These are phyloP conservation scores for Clangula hyemalis DNA, from an alignment of 2,797 vertebrate genomes.

Conservation along the genomic window DNA sequence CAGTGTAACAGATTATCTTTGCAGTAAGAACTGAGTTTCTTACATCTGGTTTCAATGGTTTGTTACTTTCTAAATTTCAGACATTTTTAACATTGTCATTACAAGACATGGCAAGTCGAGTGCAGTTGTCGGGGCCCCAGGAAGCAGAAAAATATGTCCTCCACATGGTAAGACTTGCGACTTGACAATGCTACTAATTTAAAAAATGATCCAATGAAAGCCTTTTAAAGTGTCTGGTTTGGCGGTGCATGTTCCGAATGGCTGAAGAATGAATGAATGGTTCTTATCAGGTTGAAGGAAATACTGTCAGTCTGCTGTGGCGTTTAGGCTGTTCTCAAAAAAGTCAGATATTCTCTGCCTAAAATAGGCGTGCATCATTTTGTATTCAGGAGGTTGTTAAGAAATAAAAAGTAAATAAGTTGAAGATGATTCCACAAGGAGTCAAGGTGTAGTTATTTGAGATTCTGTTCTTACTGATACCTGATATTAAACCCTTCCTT, in stretches of 20 bases:
- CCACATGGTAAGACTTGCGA: conserved; percentile 90
- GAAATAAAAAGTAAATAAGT: neutral
- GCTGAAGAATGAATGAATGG: neutral
- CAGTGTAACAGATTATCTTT: neutral
- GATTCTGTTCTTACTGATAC: neutral
- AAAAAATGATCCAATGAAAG: neutral
- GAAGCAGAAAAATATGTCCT: conserved; percentile 99
- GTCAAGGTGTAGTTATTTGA: neutral
- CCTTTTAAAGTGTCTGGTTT: neutral
- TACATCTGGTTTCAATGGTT: neutral
- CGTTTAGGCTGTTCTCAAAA: neutral
- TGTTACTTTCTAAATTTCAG: conserved; percentile 77
- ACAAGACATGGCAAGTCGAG: conserved; percentile 99
- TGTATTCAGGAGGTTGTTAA: neutral
- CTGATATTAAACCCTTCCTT: neutral
- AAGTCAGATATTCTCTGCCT: neutral
- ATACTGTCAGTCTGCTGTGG: neutral
- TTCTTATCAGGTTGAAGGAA: neutral
- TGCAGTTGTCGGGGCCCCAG: conserved; percentile 94
- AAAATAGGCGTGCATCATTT: neutral
- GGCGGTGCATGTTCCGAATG: neutral
- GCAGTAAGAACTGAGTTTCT: neutral
- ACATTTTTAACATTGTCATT: conserved; percentile 97
- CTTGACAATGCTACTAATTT: neutral
- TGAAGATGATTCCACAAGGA: neutral